These are phyloP conservation scores for Horisme vitalbata DNA, from an alignment of 2,888 invertebrate genomes.

Conservation along the genomic window DNA sequence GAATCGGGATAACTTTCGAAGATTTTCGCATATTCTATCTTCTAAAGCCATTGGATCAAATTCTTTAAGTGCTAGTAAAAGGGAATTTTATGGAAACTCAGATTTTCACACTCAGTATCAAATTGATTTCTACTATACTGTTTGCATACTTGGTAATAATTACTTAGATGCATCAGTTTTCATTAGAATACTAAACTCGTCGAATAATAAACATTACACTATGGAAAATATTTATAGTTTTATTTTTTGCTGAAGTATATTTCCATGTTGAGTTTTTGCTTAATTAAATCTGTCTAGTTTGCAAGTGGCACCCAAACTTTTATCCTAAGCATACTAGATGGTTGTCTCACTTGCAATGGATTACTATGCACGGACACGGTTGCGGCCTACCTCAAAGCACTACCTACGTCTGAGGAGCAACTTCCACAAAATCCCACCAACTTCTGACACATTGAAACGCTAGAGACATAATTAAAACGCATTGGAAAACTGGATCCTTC, in stretches of 20 bases:
- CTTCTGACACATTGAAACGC: neutral
- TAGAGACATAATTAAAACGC: neutral
- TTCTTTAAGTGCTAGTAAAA: conserved; percentile 15
- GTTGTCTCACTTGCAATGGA: conserved; percentile 44
- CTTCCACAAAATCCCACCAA: conserved; percentile 32
- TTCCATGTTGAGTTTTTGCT: no score
- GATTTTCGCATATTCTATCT: conserved; percentile 65
- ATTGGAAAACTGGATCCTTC: no score
- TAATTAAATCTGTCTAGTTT: no score
- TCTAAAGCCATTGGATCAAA: conserved; percentile 17
- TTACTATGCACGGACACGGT: conserved; percentile 65
- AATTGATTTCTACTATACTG: no score
- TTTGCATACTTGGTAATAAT: no score
- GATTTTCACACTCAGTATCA: no score
- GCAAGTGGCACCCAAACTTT: conserved; percentile 39
- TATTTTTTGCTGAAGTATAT: neutral
- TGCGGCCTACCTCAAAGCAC: conserved; percentile 55
- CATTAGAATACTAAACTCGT: no score
- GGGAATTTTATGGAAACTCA: no score
- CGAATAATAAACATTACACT: no score
- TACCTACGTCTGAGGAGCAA: conserved; percentile 43
- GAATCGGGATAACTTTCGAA: conserved; percentile 68
- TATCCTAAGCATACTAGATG: conserved; percentile 3
- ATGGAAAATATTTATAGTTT: no score
- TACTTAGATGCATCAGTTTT: no score